Conservation (phyloP, 2,113 vertebrate species). For the Origma solitaria region DNA sequence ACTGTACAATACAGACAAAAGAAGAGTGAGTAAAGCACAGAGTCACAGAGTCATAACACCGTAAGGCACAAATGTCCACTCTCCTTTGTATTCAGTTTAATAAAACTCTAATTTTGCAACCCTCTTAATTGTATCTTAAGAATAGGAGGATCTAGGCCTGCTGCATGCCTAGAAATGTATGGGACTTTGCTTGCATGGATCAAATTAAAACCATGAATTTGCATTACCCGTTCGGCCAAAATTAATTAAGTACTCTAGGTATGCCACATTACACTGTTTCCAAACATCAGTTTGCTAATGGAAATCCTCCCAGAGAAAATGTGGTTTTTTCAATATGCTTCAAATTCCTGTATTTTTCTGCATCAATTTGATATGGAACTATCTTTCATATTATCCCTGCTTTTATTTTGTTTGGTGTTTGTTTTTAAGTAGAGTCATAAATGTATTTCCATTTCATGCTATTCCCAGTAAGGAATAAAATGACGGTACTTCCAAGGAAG, state of each 20-base stretch:
- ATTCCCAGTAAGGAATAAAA: conserved; percentile 35
- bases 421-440: conserved; percentile 28
- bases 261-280: background rate
- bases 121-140: background rate
- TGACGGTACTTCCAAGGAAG: conserved; percentile 33
- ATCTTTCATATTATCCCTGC: background rate
- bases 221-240: background rate
- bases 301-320: background rate
- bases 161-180: background rate
- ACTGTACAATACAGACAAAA: background rate
- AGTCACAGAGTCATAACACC: background rate
- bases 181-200: background rate
- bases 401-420: conserved; percentile 20
- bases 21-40: background rate
- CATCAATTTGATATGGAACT: background rate
- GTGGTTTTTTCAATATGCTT: background rate
- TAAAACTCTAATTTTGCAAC: background rate
- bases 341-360: conserved; percentile 1
- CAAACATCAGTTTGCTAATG: background rate
- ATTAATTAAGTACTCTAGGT: background rate
- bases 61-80: background rate
- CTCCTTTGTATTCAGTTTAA: background rate
- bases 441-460: conserved; percentile 24
- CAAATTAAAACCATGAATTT: background rate
- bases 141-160: background rate